These are phyloP conservation scores for Tachuris rubrigastra DNA, from an alignment of 2,113 vertebrate genomes.

Conservation along the genomic window DNA sequence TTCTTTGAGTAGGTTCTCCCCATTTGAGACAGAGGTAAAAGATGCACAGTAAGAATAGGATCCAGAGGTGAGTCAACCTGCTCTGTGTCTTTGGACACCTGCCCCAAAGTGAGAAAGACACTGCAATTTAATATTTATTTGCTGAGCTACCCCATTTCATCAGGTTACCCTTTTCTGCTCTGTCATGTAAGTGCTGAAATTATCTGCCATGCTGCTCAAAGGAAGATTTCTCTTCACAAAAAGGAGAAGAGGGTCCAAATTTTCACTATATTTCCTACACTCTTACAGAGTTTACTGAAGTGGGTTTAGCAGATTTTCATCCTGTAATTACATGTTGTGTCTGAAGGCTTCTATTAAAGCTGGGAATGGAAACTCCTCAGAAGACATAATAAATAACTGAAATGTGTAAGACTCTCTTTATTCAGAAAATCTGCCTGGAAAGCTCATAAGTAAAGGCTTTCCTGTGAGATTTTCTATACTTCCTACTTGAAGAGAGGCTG, in stretches of 20 bases:
- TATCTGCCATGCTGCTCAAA: background rate
- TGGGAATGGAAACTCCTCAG: background rate
- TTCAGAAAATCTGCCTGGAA: conserved; percentile 56
- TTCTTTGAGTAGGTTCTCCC: background rate
- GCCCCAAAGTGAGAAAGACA: background rate
- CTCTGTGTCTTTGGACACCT: background rate
- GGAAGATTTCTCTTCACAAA: background rate
- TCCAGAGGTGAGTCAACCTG: background rate
- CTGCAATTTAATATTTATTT: background rate
- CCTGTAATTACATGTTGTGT: background rate
- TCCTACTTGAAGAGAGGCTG: conserved; percentile 40
- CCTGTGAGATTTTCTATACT: conserved; percentile 58
- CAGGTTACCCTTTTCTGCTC: background rate
- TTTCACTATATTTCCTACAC: background rate
- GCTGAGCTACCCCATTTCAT: background rate
- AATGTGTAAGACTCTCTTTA: conserved; percentile 11
- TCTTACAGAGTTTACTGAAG: background rate
- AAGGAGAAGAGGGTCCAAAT: background rate
- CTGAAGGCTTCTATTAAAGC: background rate
- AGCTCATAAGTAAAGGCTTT: conserved; percentile 61
- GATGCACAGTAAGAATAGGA: background rate
- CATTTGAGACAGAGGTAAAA: background rate
- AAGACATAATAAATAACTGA: background rate
- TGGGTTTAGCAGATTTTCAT: conserved; percentile 1
- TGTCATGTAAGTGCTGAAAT: background rate